Base-by-base conservation (phyloP, 2,113 vertebrate species). In the Xyliphius kryptos region DNA sequence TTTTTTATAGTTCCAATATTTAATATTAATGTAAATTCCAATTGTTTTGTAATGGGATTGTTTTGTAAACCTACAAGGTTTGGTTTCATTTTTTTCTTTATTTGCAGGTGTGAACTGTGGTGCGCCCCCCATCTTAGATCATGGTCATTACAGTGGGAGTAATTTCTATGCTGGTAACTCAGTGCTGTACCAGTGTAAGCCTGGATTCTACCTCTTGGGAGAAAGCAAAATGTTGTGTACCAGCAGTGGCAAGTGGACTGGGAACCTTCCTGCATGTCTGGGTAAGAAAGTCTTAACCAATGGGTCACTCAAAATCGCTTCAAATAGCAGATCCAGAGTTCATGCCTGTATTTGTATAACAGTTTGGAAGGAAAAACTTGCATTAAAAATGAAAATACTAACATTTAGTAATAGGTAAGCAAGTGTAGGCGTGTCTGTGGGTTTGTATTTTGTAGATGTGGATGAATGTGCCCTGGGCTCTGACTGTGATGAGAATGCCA, bases 381-480 rank as follows among this genome's bases (percentile, higher is more conserved):
- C n/a, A n/a, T n/a, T n/a, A n/a, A n/a, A n/a, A n/a, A n/a, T n/a
- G n/a, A n/a, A n/a, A n/a, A n/a, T n/a, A n/a, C n/a, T n/a, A n/a
- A n/a, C n/a, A n/a, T n/a, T n/a, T n/a, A n/a, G n/a, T n/a, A n/a
- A n/a, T n/a, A n/a, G n/a, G n/a, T n/a, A n/a, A n/a, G n/a, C n/a
- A n/a, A n/a, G n/a, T n/a, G n/a, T n/a, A n/a, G n/a, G n/a, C n/a
- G n/a, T n/a, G n/a, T n/a, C n/a, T n/a, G 26, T 26, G 14, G 12
- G 6, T 58, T 19, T 52, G 40, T 22, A 12, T 56, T 3, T 79
- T 76, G 66, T 62, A 97, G 95, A 97, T 82, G 88, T 97, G 43
- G 92, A 98, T 46, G 96, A 98, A 76, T 98, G 96, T 0, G 92
- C 93, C 4, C 86, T 97, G 56, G 95, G 95, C 14, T 95, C 94